Base-by-base conservation (phyloP, 2,113 vertebrate genomes). In the Apteryx mantelli region DNA sequence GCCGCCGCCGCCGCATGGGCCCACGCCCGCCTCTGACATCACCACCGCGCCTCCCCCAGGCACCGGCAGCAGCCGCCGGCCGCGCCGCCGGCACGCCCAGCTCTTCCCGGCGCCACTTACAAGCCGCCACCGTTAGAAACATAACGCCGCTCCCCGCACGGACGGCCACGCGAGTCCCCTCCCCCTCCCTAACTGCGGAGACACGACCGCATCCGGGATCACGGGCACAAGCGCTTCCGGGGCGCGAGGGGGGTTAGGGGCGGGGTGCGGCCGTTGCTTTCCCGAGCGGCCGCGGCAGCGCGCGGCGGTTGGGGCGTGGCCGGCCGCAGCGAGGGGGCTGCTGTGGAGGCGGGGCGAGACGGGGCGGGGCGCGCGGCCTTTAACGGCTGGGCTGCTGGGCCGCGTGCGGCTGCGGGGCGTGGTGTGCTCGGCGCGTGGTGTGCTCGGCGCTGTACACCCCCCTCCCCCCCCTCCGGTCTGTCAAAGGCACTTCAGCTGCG, bases 381-480 rank as follows among this genome's bases (percentile, higher is more conserved):
- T 73, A 11, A 4, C 11, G 38, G 64, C 14, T 2, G 25, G 21
- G 34, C 21, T 2, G 20, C 5, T 3, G 12, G 38, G 20, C 6
- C 4, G 0, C 5, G 40, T 36, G 38, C 2, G 15, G 10, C 1
- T 0, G 9, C 5, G 61, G n/a, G 36, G 8, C 11, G 20, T 1
- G 36, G 14, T 65, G 42, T 42, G 42, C 42, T 42, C 53, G 53
- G 53, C 7, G 21, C 25, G 20, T 1, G 36, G 14, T 65, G 66
- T 34, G 28, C 42, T 69, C 7, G 42, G 42, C 9, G 44, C 42
- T 48, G 64, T 18, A 30, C 10, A 19, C 25, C 13, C 38, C 25
- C 46, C 19, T 9, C 50, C 50, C 22, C 4, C 24, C 28, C 28
- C 8, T 25, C 4, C 56, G 28, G 15, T 32, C 8, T 32, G 28